phyloP scores from a whole-genome alignment of 2,888 invertebrate species.

The Odontocerum albicorne region DNA sequence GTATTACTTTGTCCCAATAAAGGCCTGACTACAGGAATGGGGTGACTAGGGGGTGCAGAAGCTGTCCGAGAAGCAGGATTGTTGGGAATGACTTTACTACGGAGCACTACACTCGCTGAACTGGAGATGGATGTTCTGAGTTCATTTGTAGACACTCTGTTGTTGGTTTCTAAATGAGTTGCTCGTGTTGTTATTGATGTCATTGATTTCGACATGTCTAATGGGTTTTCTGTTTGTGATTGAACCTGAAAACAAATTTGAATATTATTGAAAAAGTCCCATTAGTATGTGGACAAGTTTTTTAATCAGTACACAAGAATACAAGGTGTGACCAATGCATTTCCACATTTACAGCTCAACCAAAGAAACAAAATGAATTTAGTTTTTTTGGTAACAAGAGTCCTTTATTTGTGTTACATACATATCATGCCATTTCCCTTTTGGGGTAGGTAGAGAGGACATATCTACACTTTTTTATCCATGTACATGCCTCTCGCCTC shows the following conservation, averaged over 20 bases:
- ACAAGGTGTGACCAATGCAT: too few species aligned
- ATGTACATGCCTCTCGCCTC: too few species aligned
- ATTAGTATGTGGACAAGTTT: too few species aligned
- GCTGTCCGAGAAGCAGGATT: neutral
- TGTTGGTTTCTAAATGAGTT: constrained; percentile 40
- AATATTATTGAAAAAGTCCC: too few species aligned
- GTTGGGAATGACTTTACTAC: constrained; percentile 29
- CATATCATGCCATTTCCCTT: too few species aligned
- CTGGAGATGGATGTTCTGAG: constrained; percentile 39
- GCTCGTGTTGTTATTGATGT: constrained; percentile 35
- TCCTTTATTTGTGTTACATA: too few species aligned
- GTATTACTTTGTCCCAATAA: constrained; percentile 5
- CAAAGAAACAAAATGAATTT: too few species aligned
- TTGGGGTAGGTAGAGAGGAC: too few species aligned
- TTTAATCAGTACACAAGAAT: too few species aligned
- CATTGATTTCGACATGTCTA: constrained; percentile 41
- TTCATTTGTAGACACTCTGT: constrained; percentile 38
- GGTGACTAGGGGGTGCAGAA: neutral
- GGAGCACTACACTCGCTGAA: constrained; percentile 37
- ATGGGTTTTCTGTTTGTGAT: constrained; percentile 35
- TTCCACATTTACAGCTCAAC: too few species aligned
- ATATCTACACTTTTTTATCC: too few species aligned
- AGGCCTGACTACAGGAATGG: constrained; percentile 17
- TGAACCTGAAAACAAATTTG: constrained; percentile 27
- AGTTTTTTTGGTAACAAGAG: too few species aligned